A percentile compares a stretch with the other conserved stretches of the same genome.
These are phyloP conservation scores for Plotosus lineatus DNA, from an alignment of 2,113 vertebrate genomes.

Conservation along the genomic window DNA sequence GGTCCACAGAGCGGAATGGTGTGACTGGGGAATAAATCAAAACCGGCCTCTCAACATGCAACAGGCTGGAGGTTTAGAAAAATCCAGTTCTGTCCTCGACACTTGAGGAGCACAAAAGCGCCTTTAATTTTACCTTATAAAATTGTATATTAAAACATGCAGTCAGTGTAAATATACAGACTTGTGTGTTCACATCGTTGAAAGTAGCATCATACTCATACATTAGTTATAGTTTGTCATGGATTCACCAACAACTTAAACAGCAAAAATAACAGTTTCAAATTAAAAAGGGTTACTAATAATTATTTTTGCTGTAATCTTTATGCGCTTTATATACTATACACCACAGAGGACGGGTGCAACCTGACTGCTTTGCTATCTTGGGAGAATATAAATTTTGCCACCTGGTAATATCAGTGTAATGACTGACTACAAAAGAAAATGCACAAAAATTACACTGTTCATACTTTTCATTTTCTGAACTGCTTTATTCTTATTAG, in stretches of 20 bases:
- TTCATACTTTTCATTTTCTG: no score
- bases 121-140: background rate
- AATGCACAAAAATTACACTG: no score
- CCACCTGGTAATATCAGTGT: no score
- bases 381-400: no score
- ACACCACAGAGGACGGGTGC: no score
- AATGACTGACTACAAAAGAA: no score
- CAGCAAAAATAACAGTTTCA: background rate
- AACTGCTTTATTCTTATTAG: no score
- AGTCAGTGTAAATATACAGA: background rate
- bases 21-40: conserved; percentile 21
- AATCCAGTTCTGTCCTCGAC: background rate
- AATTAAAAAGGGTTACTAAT: background rate
- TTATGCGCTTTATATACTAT: background rate
- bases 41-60: background rate
- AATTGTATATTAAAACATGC: background rate
- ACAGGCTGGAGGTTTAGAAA: background rate
- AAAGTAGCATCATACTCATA: background rate
- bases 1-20: background rate
- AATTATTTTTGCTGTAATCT: background rate
- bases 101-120: background rate
- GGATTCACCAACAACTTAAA: background rate
- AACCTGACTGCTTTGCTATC: no score
- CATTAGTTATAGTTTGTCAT: background rate
- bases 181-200: background rate